A percentile compares a stretch with the other conserved stretches of the same genome.
Evolutionary conservation across 2,797 vertebrate genomes (phyloP).

Genomic region (Lagorchestes hirsutus): DNA sequence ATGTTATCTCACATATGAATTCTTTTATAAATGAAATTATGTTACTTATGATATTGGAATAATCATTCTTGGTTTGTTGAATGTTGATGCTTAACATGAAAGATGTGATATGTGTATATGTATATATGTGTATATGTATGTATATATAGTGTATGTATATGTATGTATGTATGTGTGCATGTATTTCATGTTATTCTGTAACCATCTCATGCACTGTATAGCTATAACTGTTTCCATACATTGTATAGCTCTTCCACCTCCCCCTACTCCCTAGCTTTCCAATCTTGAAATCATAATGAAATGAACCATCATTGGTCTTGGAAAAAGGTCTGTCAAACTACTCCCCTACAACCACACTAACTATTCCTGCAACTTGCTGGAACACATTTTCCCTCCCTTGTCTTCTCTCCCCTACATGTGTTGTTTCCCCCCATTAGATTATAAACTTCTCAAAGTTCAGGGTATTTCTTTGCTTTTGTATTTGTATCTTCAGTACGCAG

Average conservation of each 20-base stretch:
- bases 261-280: neutral
- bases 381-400: neutral
- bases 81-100: neutral
- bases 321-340: neutral
- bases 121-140: neutral
- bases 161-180: neutral
- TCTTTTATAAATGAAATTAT: neutral
- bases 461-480: neutral
- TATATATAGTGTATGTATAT: too few relatives aligned
- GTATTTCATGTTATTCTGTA: neutral
- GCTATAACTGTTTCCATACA: neutral
- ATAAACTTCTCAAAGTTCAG: neutral
- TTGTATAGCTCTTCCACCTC: neutral
- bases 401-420: neutral
- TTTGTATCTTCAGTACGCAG: neutral
- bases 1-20: neutral
- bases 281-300: neutral
- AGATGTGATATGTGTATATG: neutral
- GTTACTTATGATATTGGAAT: neutral
- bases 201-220: neutral
- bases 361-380: neutral
- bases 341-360: neutral
- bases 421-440: neutral
- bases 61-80: neutral
- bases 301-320: neutral